Base-by-base conservation (phyloP, 2,888 invertebrate genomes). In the Agelastica alni region DNA sequence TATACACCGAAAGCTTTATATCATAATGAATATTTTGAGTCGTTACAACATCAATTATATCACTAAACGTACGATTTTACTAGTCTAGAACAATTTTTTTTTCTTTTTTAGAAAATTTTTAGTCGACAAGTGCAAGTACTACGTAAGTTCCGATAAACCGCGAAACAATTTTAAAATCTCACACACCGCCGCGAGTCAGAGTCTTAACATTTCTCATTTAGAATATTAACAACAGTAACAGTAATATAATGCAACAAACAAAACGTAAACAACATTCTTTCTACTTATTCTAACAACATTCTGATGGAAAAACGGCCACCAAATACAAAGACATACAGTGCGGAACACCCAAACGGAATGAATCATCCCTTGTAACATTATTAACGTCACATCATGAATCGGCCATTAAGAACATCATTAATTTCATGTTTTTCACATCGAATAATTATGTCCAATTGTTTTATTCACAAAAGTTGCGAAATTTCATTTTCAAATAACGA, bases 201-300 rank as follows among this genome's bases (percentile, higher is more conserved):
- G 36, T 53, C 62, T 61, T 61, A 66, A 65, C 60, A 65, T 58
- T n/a, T 60, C 60, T 64, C 63, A 56, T 66, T 66, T 64, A 70
- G 69, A 70, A 70, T 69, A 70, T 70, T 65, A 74, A 71, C 69
- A 71, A 71, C 69, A 67, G 68, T 70, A 75, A 75, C 75, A 75
- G 69, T 70, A 69, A 74, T 75, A 74, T 74, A 74, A 70, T 74
- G 67, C 74, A 75, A 74, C 74, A 74, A 70, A 74, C 70, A 71
- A 70, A 71, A 72, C 68, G 68, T 73, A 74, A 74, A 73, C 63
- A 70, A 70, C 69, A 65, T 51, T 56, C 28, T 45, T 60, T 51
- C 59, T n/a, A n/a, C n/a, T 45, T 59, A 51, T 51, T 61, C 57
- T 63, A 68, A 69, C 67, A 68, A 39, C 18, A 66, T 64, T 61